Conservation (phyloP, 2,113 vertebrate species). For the Drymodes brunneopygia region DNA sequence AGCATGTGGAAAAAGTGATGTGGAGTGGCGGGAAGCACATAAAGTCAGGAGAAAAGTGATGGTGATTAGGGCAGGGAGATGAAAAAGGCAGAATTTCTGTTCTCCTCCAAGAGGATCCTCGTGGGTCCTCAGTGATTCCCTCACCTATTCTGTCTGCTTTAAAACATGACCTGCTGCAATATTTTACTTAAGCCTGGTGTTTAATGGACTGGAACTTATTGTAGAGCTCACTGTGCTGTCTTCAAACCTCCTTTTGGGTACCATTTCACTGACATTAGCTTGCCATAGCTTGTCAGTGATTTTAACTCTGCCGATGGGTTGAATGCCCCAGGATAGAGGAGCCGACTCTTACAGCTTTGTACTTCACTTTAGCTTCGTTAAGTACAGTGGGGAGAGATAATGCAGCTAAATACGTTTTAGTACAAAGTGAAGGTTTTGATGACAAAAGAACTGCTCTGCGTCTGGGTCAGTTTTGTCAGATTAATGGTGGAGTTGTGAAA, state of each 20-base stretch:
- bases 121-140: background rate
- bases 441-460: background rate
- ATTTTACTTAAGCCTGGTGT: conserved; percentile 19
- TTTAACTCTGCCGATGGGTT: background rate
- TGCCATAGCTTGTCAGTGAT: conserved; percentile 3
- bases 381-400: background rate
- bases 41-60: background rate
- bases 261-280: conserved; percentile 39
- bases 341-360: background rate
- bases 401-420: background rate
- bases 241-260: conserved; percentile 39
- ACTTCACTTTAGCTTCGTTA: background rate
- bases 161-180: conserved; percentile 6
- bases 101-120: background rate
- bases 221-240: conserved; percentile 6
- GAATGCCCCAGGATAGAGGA: background rate
- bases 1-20: background rate
- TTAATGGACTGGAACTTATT: conserved; percentile 44
- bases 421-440: background rate
- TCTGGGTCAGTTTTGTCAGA: background rate
- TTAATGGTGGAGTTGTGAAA: background rate
- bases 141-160: background rate
- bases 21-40: background rate
- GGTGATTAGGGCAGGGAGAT: background rate
- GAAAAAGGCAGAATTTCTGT: background rate